These are phyloP conservation scores for Propithecus perrieri DNA, from an alignment of 2,797 vertebrate genomes.

Conservation along the genomic window DNA sequence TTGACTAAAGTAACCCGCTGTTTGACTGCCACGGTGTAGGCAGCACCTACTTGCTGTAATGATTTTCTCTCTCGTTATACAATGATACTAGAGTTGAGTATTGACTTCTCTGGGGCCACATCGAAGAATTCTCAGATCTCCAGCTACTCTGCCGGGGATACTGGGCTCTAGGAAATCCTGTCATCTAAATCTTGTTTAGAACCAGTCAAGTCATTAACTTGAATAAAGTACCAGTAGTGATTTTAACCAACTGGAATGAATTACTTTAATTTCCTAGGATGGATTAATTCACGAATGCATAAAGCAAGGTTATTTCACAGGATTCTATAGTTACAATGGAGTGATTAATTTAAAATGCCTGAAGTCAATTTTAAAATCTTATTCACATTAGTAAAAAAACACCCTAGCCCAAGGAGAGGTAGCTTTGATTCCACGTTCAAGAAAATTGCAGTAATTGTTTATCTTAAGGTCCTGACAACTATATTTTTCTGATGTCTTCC, in stretches of 20 bases:
- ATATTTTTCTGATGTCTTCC: not conserved
- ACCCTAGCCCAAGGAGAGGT: not conserved
- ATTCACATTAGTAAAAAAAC: not conserved
- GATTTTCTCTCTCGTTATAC: not conserved
- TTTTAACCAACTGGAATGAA: constrained; percentile 57
- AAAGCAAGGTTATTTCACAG: not conserved
- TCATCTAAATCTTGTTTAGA: not conserved
- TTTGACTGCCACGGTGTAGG: not conserved
- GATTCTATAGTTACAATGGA: not conserved
- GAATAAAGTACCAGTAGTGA: not conserved
- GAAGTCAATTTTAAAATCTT: not conserved
- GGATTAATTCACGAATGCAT: constrained; percentile 27
- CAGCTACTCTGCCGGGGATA: not conserved
- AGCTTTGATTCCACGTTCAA: not conserved
- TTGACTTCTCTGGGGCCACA: not conserved
- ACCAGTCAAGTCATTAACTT: not conserved
- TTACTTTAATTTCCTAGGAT: constrained; percentile 38
- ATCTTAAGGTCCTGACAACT: not conserved
- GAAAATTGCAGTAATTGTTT: not conserved
- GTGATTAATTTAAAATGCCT: constrained; percentile 39
- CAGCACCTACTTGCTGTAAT: not conserved
- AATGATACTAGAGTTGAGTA: not conserved
- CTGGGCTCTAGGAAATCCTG: not conserved
- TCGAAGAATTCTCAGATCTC: not conserved
- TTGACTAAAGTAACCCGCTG: not conserved